Percentiles rank a stretch among this genome's conserved stretches.
phyloP scores from a whole-genome alignment of 2,888 invertebrate genomes.

The Sepioteuthis lessoniana region DNA sequence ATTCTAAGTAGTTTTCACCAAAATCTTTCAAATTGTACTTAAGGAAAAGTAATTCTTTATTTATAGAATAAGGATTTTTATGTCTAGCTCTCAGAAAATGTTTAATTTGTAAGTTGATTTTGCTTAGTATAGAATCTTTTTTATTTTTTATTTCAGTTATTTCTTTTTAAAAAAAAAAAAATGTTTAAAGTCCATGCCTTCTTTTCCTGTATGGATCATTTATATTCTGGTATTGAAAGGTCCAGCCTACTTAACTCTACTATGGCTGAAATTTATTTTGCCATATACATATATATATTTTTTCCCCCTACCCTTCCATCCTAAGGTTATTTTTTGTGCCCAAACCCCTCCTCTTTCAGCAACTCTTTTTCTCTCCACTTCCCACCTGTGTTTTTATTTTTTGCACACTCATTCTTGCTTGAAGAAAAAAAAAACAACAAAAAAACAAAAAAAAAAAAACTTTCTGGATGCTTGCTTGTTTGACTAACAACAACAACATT shows the following conservation, averaged over 20 bases:
- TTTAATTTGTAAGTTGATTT: too few relatives aligned
- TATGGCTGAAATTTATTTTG: not conserved
- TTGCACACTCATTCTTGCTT: slow-evolving; percentile 10
- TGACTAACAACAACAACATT: not conserved
- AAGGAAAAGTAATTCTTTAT: not conserved
- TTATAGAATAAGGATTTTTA: not conserved
- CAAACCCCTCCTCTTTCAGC: not conserved
- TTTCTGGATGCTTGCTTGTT: slow-evolving; percentile 23
- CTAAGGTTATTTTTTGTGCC: not conserved
- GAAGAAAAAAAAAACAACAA: too few relatives aligned
- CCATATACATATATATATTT: not conserved
- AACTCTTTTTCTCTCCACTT: not conserved
- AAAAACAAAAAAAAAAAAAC: not conserved
- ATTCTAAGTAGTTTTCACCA: not conserved
- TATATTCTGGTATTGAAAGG: not conserved
- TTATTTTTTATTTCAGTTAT: too few relatives aligned
- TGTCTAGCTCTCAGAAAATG: too few relatives aligned
- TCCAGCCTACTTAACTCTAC: not conserved
- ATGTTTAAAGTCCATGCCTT: not conserved
- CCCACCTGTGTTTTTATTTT: slow-evolving; percentile 15
- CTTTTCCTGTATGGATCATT: not conserved
- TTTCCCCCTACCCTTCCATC: not conserved
- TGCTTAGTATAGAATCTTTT: too few relatives aligned
- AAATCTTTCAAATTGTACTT: not conserved
- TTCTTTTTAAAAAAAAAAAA: not conserved